Percentiles rank a stretch among this genome's conserved stretches.
Evolutionary conservation across 2,113 vertebrate species (phyloP).

Genomic region (Grus americana): DNA sequence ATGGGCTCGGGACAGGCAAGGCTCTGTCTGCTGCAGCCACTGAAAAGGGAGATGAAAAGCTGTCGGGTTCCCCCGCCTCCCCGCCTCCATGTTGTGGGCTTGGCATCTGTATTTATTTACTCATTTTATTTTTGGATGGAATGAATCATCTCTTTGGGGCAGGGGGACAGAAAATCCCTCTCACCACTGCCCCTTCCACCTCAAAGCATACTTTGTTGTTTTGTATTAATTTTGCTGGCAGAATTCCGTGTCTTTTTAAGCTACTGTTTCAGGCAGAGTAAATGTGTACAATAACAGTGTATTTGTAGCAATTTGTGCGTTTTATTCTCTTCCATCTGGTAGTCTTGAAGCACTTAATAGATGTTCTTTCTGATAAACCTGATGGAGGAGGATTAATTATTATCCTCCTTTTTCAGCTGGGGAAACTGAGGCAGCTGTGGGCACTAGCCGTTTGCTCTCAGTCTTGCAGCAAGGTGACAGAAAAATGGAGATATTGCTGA

Average conservation of each 20-base stretch:
- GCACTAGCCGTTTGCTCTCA: background rate
- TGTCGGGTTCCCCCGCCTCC: too few relatives aligned
- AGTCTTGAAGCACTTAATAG: background rate
- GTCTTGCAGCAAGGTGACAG: background rate
- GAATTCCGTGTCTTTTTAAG: background rate
- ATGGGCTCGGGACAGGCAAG: background rate
- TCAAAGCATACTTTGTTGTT: background rate
- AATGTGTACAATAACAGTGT: too few relatives aligned
- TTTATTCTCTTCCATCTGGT: background rate
- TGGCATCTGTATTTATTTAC: constrained; percentile 15
- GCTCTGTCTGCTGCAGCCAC: constrained; percentile 48
- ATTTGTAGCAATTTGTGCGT: background rate
- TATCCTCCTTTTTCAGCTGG: background rate
- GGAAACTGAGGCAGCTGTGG: background rate
- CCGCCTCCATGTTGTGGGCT: background rate
- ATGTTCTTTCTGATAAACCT: background rate
- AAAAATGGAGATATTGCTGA: background rate
- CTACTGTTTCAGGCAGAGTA: background rate
- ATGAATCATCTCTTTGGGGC: background rate
- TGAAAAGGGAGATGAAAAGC: constrained; percentile 1
- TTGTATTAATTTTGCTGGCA: background rate
- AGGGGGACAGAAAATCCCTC: background rate
- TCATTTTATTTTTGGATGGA: constrained; percentile 39
- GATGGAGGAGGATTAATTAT: background rate
- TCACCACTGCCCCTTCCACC: background rate